Base-by-base conservation (phyloP, 2,888 invertebrate genomes). In the Mythimna loreyi region DNA sequence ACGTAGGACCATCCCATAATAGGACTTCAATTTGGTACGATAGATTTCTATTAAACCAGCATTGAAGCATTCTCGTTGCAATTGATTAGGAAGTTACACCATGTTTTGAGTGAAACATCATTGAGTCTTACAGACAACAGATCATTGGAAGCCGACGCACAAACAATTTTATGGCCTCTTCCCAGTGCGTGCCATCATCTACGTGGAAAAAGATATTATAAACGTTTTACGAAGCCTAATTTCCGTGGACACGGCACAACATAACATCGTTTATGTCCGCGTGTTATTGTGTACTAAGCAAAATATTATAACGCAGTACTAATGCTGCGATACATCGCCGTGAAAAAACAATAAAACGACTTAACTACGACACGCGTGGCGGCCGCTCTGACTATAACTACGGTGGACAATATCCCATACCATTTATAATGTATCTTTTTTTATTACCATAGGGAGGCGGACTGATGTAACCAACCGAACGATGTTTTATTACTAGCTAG, bases 311-410 rank as follows among this genome's bases (percentile, higher is more conserved):
- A 91, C 90, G 89, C 86, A 83, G 88, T 89, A 84, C 84, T 84
- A 89, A 92, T 92, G 91, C 88, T 89, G 89, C 70, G 69, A 91
- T 90, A 87, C 87, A 85, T 83, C 78, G 87, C 87, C 92, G 91
- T 93, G 91, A 93, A 93, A 92, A 88, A 87, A 92, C 93, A 93
- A 93, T 94, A 94, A 94, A 94, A 93, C 78, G 56, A 89, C 92
- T 93, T 93, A 93, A 93, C 85, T 91, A 91, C 93, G 91, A 87
- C 92, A 92, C 92, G 93, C 91, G 90, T 81, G 63, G 72, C 80
- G 86, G 80, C 90, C 88, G 89, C 85, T 68, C 62, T 36, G 21
- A 67, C 86, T 85, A 87, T 91, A 91, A 92, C 91, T 86, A 89
- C 91, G 88, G 85, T 87, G 89, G 88, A 89, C 92, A 90, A 90